Base-by-base conservation (phyloP, 2,888 invertebrate genomes). In the Aspidiotus rigidus region DNA sequence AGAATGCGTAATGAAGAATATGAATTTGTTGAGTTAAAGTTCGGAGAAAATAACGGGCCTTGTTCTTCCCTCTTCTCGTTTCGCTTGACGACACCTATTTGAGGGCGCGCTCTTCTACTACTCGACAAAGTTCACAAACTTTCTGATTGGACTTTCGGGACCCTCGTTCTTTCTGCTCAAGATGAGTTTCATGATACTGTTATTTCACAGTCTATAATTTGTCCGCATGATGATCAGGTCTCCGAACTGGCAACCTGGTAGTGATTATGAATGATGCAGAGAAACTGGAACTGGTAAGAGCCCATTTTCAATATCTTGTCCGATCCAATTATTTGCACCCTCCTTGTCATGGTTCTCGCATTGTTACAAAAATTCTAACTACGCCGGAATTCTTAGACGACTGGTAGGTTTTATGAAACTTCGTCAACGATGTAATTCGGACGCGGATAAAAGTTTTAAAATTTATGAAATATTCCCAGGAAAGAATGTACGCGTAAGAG, bases 321-420 rank as follows among this genome's bases (percentile, higher is more conserved):
- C 85, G 97, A 78, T 90, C 88, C 72, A 89, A 89, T 84, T 97
- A 96, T 81, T 98, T 97, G 73, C 99, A 95, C 82, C 97, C 99
- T 72, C 97, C 98, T 7, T 90, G 89, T 75, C 97, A 95, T 80
- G 98, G 99, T 69, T 94, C 92, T 13, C 83, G 93, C 72, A 85
- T 98, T 75, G 95, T 99, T 9, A 83, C 90, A 69, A 85, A 85
- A 71, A 88, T 96, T 44, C 83, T 99, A 54, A 85, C 84, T 74
- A 85, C 89, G 77, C 82, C 84, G 1, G 83, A 83, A 61, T 83
- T 94, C 54, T 89, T 83, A 76, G 82, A 85, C 66, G 88, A 96
- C 81, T 99, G 98, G 97, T 88, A 75, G 75, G 78, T 76, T 5
- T 1, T 5, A 28, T 28, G 28, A 28, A 28, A 28, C 28, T 28